Conservation (phyloP, 2,113 vertebrate genomes). For the Otocyon megalotis region DNA sequence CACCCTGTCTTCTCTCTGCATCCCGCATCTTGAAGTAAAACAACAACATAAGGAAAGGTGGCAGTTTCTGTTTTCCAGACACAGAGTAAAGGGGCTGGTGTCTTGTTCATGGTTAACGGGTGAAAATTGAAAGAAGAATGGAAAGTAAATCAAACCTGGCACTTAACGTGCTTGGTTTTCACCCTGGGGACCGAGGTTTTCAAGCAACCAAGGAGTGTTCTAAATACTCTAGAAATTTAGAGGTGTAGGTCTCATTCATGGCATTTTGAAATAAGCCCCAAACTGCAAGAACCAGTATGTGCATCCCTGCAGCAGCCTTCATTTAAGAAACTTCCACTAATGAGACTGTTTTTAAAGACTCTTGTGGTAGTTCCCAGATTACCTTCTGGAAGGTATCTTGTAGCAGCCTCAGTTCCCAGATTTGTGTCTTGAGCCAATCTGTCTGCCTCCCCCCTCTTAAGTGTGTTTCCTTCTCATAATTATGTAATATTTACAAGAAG, state of each 20-base stretch:
- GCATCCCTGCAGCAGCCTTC: neutral
- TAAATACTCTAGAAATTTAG: neutral
- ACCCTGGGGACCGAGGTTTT: neutral
- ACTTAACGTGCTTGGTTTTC: neutral
- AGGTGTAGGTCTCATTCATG: neutral
- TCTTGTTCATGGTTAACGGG: neutral
- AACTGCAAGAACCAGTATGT: neutral
- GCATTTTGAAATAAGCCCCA: neutral
- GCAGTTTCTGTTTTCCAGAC: neutral
- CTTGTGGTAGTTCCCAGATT: neutral
- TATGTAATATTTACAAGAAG: slow-evolving; percentile 81
- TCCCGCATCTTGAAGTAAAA: neutral
- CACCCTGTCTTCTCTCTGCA: neutral
- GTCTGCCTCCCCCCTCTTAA: slow-evolving; percentile 59
- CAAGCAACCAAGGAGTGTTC: neutral
- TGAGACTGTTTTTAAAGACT: neutral
- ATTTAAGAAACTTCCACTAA: neutral
- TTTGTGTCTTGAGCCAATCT: slow-evolving; percentile 56
- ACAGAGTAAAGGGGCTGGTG: neutral
- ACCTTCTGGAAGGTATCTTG: slow-evolving; percentile 51
- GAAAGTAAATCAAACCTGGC: neutral
- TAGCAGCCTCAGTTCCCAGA: neutral
- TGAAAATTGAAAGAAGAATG: slow-evolving; percentile 28
- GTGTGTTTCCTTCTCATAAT: slow-evolving; percentile 66
- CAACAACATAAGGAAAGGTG: neutral